Evolutionary conservation across 2,113 vertebrate species (phyloP).

Genomic region (Synodontis membranacea): DNA sequence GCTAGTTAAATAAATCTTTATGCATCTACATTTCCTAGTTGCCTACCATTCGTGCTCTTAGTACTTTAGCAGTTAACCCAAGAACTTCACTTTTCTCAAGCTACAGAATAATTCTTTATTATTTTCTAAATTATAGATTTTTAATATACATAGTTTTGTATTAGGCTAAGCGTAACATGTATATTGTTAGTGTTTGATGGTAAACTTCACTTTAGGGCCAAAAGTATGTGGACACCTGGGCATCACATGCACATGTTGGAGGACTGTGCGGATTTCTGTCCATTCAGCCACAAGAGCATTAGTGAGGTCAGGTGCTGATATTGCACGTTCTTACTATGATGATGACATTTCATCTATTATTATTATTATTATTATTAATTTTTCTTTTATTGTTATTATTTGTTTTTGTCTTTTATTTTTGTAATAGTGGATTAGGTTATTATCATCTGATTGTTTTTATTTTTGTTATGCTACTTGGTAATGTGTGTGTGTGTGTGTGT

Average conservation of each 20-base stretch:
- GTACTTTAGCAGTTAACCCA: not conserved
- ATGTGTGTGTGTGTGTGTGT: constrained; percentile 36
- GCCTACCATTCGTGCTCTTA: not conserved
- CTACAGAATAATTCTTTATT: not conserved
- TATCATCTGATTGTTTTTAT: not conserved
- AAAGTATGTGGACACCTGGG: not conserved
- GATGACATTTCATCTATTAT: too few species aligned
- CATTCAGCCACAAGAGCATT: not conserved
- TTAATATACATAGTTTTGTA: not conserved
- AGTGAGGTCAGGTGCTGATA: not conserved
- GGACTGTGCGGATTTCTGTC: too few species aligned
- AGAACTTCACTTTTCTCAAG: not conserved
- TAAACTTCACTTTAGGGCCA: not conserved
- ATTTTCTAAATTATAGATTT: not conserved
- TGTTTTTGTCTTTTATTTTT: too few species aligned
- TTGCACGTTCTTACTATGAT: too few species aligned
- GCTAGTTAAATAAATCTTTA: not conserved
- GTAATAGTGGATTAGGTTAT: not conserved
- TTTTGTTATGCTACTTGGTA: not conserved
- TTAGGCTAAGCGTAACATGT: too few species aligned
- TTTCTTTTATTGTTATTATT: too few species aligned
- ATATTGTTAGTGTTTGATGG: too few species aligned
- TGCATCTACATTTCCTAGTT: not conserved
- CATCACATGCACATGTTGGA: too few species aligned
- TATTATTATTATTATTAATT: too few species aligned